Percentiles rank a stretch among this genome's conserved stretches.
Evolutionary conservation across 2,113 vertebrate species (phyloP).

Genomic region (Proteles cristata): DNA sequence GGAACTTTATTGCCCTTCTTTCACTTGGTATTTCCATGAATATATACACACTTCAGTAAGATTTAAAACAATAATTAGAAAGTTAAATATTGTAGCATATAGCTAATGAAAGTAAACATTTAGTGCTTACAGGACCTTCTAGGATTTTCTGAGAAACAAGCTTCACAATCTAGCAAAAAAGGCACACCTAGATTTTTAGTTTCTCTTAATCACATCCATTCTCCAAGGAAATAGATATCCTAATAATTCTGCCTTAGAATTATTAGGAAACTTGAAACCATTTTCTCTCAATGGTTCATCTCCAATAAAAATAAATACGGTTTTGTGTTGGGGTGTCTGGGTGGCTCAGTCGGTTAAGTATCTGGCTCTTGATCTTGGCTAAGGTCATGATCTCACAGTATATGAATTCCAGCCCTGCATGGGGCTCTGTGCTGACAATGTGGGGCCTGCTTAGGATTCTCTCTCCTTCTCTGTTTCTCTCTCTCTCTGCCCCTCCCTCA

Average conservation of each 20-base stretch:
- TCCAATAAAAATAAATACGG: background rate
- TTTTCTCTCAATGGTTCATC: background rate
- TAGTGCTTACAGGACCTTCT: background rate
- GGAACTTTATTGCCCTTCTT: background rate
- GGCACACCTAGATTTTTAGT: background rate
- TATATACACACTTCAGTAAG: background rate
- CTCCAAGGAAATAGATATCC: background rate
- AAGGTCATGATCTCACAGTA: no score
- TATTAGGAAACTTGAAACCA: background rate
- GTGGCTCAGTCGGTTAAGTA: no score
- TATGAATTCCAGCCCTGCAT: no score
- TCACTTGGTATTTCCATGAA: background rate
- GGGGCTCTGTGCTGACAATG: no score
- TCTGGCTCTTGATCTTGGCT: no score
- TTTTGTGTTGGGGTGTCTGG: background rate
- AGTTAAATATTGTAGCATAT: background rate
- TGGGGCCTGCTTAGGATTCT: no score
- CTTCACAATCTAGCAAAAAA: background rate
- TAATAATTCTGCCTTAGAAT: slow-evolving; percentile 30
- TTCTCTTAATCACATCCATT: background rate
- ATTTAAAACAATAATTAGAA: background rate
- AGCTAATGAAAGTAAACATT: background rate
- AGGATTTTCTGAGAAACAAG: background rate
- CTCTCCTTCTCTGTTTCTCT: no score
- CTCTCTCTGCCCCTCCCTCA: no score